phyloP scores from a whole-genome alignment of 2,888 invertebrate genomes.

The Chrysopilus asiliformis region DNA sequence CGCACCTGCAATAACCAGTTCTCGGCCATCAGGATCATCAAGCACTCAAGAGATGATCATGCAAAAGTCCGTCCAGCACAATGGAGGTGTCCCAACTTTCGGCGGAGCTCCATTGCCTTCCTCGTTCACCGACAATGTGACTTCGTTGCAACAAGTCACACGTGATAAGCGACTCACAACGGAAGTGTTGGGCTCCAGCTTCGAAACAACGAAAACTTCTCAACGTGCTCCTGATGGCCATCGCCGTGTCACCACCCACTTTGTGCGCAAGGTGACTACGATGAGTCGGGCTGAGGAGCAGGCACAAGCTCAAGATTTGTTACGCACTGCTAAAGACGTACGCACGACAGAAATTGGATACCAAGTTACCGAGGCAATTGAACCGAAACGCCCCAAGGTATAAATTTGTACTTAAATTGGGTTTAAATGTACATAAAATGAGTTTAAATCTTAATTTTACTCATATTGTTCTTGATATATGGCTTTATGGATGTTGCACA shows the following conservation, averaged over 20 bases:
- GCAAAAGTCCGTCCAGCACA: constrained; percentile 7
- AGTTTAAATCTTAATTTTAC: too few relatives aligned
- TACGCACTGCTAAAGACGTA: constrained; percentile 40
- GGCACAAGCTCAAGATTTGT: constrained; percentile 53
- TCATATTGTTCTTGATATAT: too few relatives aligned
- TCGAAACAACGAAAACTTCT: constrained; percentile 73
- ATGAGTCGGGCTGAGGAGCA: constrained; percentile 75
- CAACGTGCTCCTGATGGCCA: constrained; percentile 65
- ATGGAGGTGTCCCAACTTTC: constrained; percentile 28
- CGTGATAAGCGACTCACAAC: constrained; percentile 72
- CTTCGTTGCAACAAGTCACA: constrained; percentile 58
- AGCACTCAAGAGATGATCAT: constrained; percentile 10
- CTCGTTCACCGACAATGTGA: constrained; percentile 25
- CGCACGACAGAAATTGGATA: constrained; percentile 39
- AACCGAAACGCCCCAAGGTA: constrained; percentile 69
- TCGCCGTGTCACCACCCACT: constrained; percentile 71
- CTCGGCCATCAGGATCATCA: background rate
- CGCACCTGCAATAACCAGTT: background rate
- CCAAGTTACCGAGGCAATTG: constrained; percentile 43
- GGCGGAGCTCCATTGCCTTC: background rate
- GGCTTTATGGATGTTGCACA: too few relatives aligned
- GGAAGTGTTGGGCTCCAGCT: constrained; percentile 70
- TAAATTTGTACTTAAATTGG: too few relatives aligned
- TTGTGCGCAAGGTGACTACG: constrained; percentile 79
- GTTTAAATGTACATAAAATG: too few relatives aligned